phyloP scores from a whole-genome alignment of 2,113 vertebrate species.

The Vimba vimba region DNA sequence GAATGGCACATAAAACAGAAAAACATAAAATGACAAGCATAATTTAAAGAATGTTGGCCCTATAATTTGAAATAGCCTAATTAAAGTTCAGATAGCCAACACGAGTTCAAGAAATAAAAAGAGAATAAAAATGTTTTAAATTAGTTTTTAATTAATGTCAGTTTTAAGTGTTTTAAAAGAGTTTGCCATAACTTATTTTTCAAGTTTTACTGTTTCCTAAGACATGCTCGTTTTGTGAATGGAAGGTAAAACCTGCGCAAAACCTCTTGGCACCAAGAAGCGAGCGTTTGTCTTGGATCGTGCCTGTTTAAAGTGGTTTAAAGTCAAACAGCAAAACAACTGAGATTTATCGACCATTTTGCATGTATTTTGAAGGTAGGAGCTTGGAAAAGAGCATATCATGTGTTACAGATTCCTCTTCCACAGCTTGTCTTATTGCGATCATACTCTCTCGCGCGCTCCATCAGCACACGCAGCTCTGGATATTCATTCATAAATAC shows the following conservation, averaged over 20 bases:
- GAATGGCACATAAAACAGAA: not conserved
- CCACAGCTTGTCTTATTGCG: not conserved
- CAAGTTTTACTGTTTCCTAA: not conserved
- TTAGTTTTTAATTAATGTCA: not conserved
- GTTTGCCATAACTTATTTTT: not conserved
- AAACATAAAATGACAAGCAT: not conserved
- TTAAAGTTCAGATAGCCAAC: not conserved
- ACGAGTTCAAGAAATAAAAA: not conserved
- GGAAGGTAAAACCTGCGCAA: constrained; percentile 45
- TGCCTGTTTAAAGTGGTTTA: constrained; percentile 10
- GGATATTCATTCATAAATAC: constrained; percentile 61
- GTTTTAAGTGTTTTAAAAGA: not conserved
- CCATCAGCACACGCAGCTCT: constrained; percentile 36
- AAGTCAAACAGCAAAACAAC: constrained; percentile 28
- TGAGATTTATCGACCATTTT: constrained; percentile 24
- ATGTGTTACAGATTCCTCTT: not conserved
- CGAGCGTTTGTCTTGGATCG: not conserved
- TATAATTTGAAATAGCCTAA: not conserved
- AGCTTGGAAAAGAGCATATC: not conserved
- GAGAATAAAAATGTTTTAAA: not conserved
- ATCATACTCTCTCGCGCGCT: not conserved
- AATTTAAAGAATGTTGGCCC: too few relatives aligned
- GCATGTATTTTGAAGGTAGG: not conserved
- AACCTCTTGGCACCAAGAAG: not conserved
- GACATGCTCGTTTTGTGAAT: constrained; percentile 41